Percentiles rank a stretch among this genome's conserved stretches.
Conservation (phyloP, 2,888 invertebrate genomes). For the Uropetala carovei region DNA sequence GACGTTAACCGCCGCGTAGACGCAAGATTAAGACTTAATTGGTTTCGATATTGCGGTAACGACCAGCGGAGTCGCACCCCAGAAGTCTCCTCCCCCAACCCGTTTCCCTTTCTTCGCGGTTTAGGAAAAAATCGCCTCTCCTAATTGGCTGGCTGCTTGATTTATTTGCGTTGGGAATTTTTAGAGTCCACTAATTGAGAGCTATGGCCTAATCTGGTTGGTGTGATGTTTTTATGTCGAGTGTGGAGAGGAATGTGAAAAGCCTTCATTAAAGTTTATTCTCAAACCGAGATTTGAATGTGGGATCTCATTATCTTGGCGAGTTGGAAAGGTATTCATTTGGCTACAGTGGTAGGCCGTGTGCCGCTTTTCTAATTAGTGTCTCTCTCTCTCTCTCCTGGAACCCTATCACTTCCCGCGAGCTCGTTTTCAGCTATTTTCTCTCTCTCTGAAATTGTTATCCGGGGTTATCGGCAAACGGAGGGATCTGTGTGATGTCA, state of each 20-base stretch:
- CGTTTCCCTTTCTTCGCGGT: slow-evolving; percentile 21
- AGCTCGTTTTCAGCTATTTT: slow-evolving; percentile 11
- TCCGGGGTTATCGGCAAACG: background rate
- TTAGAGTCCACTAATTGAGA: slow-evolving; percentile 64
- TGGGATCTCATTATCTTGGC: slow-evolving; percentile 54
- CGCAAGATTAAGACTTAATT: slow-evolving; percentile 53
- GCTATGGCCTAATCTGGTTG: slow-evolving; percentile 58
- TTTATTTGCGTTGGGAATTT: slow-evolving; percentile 63
- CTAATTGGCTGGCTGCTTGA: slow-evolving; percentile 58
- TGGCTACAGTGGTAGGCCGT: slow-evolving; percentile 33
- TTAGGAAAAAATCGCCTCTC: slow-evolving; percentile 34
- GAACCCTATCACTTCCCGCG: slow-evolving; percentile 1
- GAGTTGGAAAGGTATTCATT: slow-evolving; percentile 57
- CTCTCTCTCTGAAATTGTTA: background rate
- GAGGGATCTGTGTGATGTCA: background rate
- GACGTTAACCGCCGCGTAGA: slow-evolving; percentile 51
- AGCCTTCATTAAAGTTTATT: slow-evolving; percentile 63
- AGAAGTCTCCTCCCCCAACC: background rate
- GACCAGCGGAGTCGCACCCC: slow-evolving; percentile 21
- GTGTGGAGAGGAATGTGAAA: slow-evolving; percentile 56
- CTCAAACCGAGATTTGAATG: slow-evolving; percentile 59
- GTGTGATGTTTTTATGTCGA: slow-evolving; percentile 57
- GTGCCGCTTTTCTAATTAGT: slow-evolving; percentile 61
- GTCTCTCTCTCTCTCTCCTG: slow-evolving; percentile 46
- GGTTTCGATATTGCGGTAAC: slow-evolving; percentile 58